Conservation (phyloP, 2,113 vertebrate genomes). For the Pogonocichla stellata region DNA sequence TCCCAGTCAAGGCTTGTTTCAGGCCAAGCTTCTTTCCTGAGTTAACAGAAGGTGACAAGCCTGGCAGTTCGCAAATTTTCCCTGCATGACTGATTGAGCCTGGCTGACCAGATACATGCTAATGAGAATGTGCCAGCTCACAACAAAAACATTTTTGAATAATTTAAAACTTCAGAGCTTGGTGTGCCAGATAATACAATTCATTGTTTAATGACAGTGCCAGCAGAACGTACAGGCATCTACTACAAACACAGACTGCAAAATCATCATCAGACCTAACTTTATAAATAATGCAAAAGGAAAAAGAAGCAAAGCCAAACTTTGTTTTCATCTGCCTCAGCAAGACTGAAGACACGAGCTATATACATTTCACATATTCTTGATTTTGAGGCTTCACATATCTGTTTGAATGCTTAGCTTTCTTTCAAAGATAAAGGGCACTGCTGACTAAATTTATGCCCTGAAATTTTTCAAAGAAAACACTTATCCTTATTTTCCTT, state of each 20-base stretch:
- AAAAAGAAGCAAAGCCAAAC: not conserved
- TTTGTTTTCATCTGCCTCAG: not conserved
- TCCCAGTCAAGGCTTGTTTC: slow-evolving; percentile 59
- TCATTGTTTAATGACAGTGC: slow-evolving; percentile 40
- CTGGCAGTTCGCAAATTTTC: slow-evolving; percentile 72
- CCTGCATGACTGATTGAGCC: slow-evolving; percentile 74
- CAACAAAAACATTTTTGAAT: slow-evolving; percentile 76
- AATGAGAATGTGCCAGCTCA: slow-evolving; percentile 74
- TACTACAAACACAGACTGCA: not conserved
- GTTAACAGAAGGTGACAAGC: slow-evolving; percentile 84
- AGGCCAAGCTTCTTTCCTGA: slow-evolving; percentile 67
- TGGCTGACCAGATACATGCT: slow-evolving; percentile 77
- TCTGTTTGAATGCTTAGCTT: not conserved
- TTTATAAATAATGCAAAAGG: slow-evolving; percentile 33
- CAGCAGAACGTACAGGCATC: not conserved
- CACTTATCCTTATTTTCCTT: not conserved
- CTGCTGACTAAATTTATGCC: not conserved
- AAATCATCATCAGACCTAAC: slow-evolving; percentile 9
- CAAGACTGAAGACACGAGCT: not conserved
- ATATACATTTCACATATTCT: not conserved
- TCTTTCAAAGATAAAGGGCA: not conserved
- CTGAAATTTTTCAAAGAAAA: not conserved
- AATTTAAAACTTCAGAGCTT: slow-evolving; percentile 63
- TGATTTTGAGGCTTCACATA: not conserved
- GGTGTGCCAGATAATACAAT: slow-evolving; percentile 52